Base-by-base conservation (phyloP, 2,797 vertebrate species). In the Oryzias sinensis region DNA sequence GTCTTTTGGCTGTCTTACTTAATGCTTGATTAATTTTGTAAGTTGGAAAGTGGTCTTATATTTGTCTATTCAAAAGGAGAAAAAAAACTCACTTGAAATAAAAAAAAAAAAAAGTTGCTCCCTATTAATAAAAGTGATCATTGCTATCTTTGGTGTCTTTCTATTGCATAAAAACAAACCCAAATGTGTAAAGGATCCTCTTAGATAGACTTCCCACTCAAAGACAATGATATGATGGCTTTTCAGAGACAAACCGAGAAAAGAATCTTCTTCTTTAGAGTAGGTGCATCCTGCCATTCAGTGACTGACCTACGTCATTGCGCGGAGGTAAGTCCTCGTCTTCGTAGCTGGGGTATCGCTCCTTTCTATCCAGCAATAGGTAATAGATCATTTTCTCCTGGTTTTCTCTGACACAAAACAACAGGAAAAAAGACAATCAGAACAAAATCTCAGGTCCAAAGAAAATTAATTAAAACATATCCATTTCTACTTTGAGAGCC, bases 301-400 rank as follows among this genome's bases (percentile, higher is more conserved):
- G 44, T 49, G 78, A 88, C 91, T 92, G 75, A 97, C 95, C 95
- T 65, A 91, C 85, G 66, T 97, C 95, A 67, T 96, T 95, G 72
- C 95, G 91, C 4, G 93, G 94, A 49, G 95, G 95, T 74, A 97
- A 82, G 66, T 97, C 94, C 79, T 97, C 95, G 33, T 97, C 95
- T 80, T 97, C 95, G 29, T 94, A 96, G 86, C 95, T 97, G 13
- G 95, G 95, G 68, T 97, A 97, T 29, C 95, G 91, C 78, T 97
- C 94, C 74, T 97, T 97, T 61, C 95, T 94, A 86, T 97, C 95
- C 77, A 97, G 81, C 65, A 97, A 91, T 65, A 97, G 90, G 71
- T 95, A 97, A 79, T 96, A 97, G 49, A 97, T 97, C 94, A 97
- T 96, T 77, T 97, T 97, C 81, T 97, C 95, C 81, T 97, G 95